These are phyloP conservation scores for Microctenopoma stevenorrisi DNA, from an alignment of 2,797 vertebrate genomes.

Conservation along the genomic window DNA sequence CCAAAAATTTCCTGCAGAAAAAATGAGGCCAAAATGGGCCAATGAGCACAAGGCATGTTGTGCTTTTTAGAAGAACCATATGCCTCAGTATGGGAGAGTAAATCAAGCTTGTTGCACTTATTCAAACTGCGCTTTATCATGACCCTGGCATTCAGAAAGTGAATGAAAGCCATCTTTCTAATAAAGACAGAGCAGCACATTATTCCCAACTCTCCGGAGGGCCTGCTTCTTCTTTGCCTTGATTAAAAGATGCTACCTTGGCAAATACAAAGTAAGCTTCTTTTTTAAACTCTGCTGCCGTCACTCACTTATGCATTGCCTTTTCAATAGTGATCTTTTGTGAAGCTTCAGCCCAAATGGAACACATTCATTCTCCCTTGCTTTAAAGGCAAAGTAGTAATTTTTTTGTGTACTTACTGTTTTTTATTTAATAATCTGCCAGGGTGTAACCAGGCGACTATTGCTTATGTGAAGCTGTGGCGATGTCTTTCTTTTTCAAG, in stretches of 20 bases:
- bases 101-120: conserved; percentile 54
- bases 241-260: conserved; percentile 73
- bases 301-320: conserved; percentile 58
- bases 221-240: conserved; percentile 44
- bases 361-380: conserved; percentile 28
- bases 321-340: conserved; percentile 65
- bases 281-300: conserved; percentile 61
- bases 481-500: conserved; percentile 51
- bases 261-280: conserved; percentile 59
- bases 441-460: conserved; percentile 29
- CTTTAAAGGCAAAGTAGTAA: conserved; percentile 32
- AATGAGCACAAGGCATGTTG: conserved; percentile 16
- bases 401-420: neutral
- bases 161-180: conserved; percentile 61
- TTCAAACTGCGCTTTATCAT: conserved; percentile 53
- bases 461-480: conserved; percentile 9
- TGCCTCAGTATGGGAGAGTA: conserved; percentile 41
- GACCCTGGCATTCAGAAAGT: conserved; percentile 61
- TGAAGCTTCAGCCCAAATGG: conserved; percentile 48
- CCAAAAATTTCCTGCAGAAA: conserved; percentile 15
- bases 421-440: conserved; percentile 11
- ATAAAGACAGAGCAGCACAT: conserved; percentile 53
- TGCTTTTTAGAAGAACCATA: conserved; percentile 36
- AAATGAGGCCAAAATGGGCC: conserved; percentile 20
- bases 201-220: conserved; percentile 58